Evolutionary conservation across 2,797 vertebrate species (phyloP).

Genomic region (Oreonectes daqikongensis): DNA sequence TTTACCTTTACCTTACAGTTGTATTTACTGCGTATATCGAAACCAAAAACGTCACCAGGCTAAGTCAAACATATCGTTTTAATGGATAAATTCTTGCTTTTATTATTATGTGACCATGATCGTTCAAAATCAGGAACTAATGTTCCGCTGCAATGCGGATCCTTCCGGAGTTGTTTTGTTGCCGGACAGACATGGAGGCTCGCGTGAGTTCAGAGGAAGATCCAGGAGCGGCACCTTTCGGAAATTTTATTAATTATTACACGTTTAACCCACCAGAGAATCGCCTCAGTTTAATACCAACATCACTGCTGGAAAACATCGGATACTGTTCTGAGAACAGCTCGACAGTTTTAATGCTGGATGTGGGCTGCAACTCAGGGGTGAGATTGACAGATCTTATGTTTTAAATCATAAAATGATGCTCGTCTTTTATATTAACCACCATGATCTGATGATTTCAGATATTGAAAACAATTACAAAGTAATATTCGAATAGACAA

Average conservation of each 20-base stretch:
- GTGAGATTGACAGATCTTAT: slow-evolving; percentile 76
- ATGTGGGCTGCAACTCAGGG: slow-evolving; percentile 93
- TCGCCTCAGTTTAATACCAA: slow-evolving; percentile 81
- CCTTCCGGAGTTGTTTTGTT: slow-evolving; percentile 12
- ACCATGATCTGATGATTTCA: no score
- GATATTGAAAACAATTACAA: no score
- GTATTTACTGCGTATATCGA: neutral
- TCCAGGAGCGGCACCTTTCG: slow-evolving; percentile 84
- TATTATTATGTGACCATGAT: neutral
- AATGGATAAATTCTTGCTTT: neutral
- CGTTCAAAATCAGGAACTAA: neutral
- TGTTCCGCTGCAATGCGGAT: neutral
- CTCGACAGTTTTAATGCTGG: slow-evolving; percentile 76
- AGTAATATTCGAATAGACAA: no score
- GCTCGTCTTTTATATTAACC: no score
- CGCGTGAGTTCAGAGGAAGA: slow-evolving; percentile 49
- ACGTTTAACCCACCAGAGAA: slow-evolving; percentile 88
- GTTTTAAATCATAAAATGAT: no score
- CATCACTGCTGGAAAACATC: slow-evolving; percentile 71
- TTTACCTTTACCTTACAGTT: no score
- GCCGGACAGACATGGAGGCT: slow-evolving; percentile 73
- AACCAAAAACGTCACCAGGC: neutral
- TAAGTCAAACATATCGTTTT: rapidly evolving
- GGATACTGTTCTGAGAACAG: slow-evolving; percentile 48
- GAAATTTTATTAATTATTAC: slow-evolving; percentile 91